A percentile compares a stretch with the other conserved stretches of the same genome.
phyloP scores from a whole-genome alignment of 2,113 vertebrate species.

The Noctilio leporinus region DNA sequence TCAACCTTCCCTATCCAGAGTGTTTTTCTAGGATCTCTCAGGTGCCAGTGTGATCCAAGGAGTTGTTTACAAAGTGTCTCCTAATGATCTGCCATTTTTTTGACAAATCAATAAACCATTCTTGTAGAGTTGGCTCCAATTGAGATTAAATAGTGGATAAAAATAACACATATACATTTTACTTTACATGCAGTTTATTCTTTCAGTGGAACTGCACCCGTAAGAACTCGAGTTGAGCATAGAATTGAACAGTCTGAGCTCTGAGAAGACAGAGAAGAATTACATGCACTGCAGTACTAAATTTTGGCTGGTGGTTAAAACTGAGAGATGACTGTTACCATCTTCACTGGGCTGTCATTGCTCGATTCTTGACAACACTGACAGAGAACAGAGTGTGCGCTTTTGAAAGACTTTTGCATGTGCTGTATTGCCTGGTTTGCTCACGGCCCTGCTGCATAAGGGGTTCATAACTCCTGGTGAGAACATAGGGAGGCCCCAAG shows the following conservation, averaged over 20 bases:
- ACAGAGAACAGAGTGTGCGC: background rate
- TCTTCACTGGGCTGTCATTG: background rate
- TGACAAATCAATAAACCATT: conserved; percentile 60
- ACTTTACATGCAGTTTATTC: background rate
- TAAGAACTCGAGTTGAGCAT: background rate
- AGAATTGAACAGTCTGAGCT: background rate
- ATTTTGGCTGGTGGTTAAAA: background rate
- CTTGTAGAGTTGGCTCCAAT: background rate
- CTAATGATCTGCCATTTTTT: conserved; percentile 36
- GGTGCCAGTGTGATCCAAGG: conserved; percentile 47
- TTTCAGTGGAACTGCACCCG: background rate
- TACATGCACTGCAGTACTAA: fast-evolving
- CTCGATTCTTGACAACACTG: background rate
- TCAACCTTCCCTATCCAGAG: conserved; percentile 28
- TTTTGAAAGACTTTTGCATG: background rate
- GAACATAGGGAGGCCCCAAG: background rate
- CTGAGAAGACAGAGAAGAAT: background rate
- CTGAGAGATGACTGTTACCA: background rate
- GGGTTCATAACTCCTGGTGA: background rate
- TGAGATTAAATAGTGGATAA: conserved; percentile 51
- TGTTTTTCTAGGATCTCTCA: background rate
- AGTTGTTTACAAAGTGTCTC: conserved; percentile 46
- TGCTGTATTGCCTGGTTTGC: background rate
- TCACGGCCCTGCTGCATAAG: background rate
- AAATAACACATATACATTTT: background rate